Evolutionary conservation across 2,888 invertebrate species (phyloP), one percentile per base, ranked within the genome.

Genomic region (Periphyllus acericola): DNA sequence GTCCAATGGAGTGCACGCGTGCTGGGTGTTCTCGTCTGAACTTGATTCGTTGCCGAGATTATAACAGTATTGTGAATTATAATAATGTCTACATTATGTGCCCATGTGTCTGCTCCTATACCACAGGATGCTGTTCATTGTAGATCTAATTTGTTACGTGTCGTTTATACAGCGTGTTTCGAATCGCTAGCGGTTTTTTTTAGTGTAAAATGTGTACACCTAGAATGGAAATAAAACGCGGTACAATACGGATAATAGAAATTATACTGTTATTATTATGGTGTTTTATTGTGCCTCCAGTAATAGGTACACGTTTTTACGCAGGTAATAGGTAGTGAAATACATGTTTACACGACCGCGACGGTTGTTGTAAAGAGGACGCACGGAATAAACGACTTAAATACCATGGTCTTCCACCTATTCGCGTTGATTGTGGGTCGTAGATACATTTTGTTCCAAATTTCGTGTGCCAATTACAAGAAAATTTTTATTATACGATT

Each of bases 81-180:
- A 68, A n/a, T 60, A 60, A n/a, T 60, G 60, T 60, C 21, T 60
- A 60, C 29, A 29, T 25, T 29, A 25, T 11, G 29, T 3, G 68
- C 68, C 68, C 8, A 0, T n/a, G 17, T 29, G n/a, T 11, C 8
- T 9, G 34, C 29, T 5, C 52, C 25, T 34, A 6, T 21, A 40
- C 46, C 25, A 81, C 81, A 81, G 81, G 81, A 81, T 81, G 46
- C 40, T 40, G 68, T 68, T 81, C 68, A 81, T 32, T 68, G 68
- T 68, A 21, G 81, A 29, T 81, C 46, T 71, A 81, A 81, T 81
- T 71, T 81, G 14, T 46, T 21, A 81, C 32, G n/a, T 29, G 19
- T 29, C 34, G n/a, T 80, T 34, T 36, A 29, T 25, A 9, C 25
- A 6, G 46, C 4, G 2, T 40, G 29, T 40, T 80, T 80, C 29